phyloP scores from a whole-genome alignment of 2,888 invertebrate genomes.

The Poecilus cupreus region DNA sequence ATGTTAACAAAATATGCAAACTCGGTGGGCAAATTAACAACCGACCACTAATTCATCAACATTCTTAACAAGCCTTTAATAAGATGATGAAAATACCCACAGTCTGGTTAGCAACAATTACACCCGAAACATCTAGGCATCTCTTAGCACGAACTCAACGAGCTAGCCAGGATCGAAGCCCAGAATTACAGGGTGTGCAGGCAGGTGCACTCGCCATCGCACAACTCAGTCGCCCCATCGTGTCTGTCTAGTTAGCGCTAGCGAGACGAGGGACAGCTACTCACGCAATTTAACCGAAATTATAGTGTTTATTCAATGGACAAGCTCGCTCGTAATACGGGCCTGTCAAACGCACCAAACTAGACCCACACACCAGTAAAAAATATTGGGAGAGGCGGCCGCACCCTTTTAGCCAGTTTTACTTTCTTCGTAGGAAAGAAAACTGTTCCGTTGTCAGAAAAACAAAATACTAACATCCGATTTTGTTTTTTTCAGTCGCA shows the following conservation, averaged over 20 bases:
- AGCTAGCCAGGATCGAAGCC: background rate
- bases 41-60: background rate
- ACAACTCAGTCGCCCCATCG: background rate
- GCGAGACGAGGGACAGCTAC: constrained; percentile 41
- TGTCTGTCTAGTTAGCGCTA: constrained; percentile 52
- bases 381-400: background rate
- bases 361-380: background rate
- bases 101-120: background rate
- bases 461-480: constrained; percentile 4
- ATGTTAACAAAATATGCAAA: too few relatives aligned
- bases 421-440: background rate
- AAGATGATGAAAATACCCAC: background rate
- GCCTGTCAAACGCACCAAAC: constrained; percentile 48
- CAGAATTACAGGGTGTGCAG: constrained; percentile 40
- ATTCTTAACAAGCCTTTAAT: background rate
- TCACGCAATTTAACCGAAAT: constrained; percentile 56
- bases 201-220: constrained; percentile 33
- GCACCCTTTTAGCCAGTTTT: too few relatives aligned
- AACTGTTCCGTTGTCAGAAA: background rate
- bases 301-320: constrained; percentile 54
- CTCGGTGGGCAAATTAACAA: background rate
- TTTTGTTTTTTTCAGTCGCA: constrained; percentile 52
- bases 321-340: constrained; percentile 50
- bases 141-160: background rate
- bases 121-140: background rate